Base-by-base conservation (phyloP, 2,113 vertebrate species). In the Amphilophus citrinellus region DNA sequence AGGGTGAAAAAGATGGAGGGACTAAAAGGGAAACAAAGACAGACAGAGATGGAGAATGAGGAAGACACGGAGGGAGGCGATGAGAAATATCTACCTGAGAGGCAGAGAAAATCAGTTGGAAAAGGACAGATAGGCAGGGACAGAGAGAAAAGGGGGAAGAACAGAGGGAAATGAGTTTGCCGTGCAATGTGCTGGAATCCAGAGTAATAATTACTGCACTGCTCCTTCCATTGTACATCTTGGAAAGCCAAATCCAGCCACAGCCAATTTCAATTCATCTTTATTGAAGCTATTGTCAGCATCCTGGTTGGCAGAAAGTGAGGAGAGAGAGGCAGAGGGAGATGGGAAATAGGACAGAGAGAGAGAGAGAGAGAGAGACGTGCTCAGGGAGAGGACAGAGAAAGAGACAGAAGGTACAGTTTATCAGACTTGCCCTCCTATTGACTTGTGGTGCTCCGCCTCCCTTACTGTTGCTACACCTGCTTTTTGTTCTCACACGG, bases 231-330 rank as follows among this genome's bases (percentile, higher is more conserved):
- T 92, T 92, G 92, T 94, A 90, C 83, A 75, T 81, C 90, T 84
- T 62, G 80, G 87, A 90, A 87, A 87, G 85, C 91, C 15, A 81
- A 82, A 92, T 89, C 76, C 93, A 88, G 85, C 88, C 77, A 83
- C 81, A 90, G 90, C 88, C 90, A 85, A 91, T 95, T 95, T 93
- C 92, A 94, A 93, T 94, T 93, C 90, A 92, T 94, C 93, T 92
- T 90, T 90, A 94, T 85, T 91, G 92, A 87, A 91, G 92, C 88
- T 86, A 90, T 92, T 94, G 95, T 94, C 90, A 86, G 89, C 90
- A 80, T 87, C 87, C 89, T 85, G 84, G 84, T 76, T 86, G 87
- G 86, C 81, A 80, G 78, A 47, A 20, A 82, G 80, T 3, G 37
- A 71, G 71, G 71, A 71, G 60, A 61, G 77, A 61, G 68, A 80